Base-by-base conservation (phyloP, 2,888 invertebrate genomes). In the Cactoblastis cactorum region DNA sequence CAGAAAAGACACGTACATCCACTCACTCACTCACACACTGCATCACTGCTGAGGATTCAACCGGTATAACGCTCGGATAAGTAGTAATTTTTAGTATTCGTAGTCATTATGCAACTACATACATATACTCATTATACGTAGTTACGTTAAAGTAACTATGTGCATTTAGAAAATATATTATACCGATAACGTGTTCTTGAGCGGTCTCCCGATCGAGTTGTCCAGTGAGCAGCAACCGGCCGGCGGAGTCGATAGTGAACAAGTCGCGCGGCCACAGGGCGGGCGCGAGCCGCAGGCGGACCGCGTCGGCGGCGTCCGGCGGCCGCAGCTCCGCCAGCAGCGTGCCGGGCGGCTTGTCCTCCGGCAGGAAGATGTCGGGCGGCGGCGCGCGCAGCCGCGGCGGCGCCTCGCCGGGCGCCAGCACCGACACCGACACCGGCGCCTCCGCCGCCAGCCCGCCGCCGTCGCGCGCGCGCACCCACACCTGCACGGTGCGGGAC, bases 381-480 rank as follows among this genome's bases (percentile, higher is more conserved):
- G 93, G 93, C 58, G 92, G 92, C 61, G 94, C 91, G 67, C 93
- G 93, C 72, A 96, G 95, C 18, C 92, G 86, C 5, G 97, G 97
- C 28, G 96, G 93, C 37, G 80, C 74, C 67, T 94, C 94, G 53
- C 91, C 91, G 1, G 93, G 82, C 45, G 92, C 92, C 90, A 95
- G 94, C 60, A 98, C 92, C 71, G 93, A 92, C 62, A 98, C 92
- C 53, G 93, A 92, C 22, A 98, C 93, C 4, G 97, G 95, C 50
- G 96, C 95, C 74, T 96, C 95, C 34, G 93, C 92, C 77, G 96
- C 94, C 58, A 94, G 93, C 38, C 95, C 92, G 52, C 97, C 97
- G 67, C 92, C 92, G 87, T 98, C 98, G 48, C 93, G 93, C 12
- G 97, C 98, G 54, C 96, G 92, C 48, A 98, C 94, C 85, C 97